Evolutionary conservation across 1,140 invertebrate species (phyloP).

Genomic region (Drosophila punjabiensis): DNA sequence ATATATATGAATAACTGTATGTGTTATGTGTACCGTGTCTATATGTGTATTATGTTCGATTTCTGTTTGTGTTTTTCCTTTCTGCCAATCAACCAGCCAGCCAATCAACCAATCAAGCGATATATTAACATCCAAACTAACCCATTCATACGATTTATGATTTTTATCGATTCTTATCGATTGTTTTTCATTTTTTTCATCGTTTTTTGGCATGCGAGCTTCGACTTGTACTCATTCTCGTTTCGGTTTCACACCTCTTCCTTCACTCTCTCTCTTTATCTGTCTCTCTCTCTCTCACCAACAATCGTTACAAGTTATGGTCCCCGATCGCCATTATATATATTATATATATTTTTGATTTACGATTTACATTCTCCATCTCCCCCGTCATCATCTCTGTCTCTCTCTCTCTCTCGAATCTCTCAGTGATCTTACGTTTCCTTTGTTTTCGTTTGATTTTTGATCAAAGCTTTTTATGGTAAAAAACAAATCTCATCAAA

Average conservation of each 20-base stretch:
- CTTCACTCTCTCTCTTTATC: conserved; percentile 34
- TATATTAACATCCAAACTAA: conserved; percentile 78
- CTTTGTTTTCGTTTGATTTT: conserved; percentile 54
- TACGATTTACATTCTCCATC: conserved; percentile 42
- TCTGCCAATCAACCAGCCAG: conserved; percentile 34
- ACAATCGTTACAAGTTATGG: conserved; percentile 52
- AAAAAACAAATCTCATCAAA: conserved; percentile 66
- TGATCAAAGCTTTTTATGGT: conserved; percentile 76
- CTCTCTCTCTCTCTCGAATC: conserved; percentile 19
- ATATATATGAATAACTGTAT: conserved; percentile 62
- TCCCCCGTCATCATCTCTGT: conserved; percentile 27
- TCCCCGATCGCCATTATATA: conserved; percentile 30
- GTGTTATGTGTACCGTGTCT: conserved; percentile 84
- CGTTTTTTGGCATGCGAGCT: conserved; percentile 36
- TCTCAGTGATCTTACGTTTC: conserved; percentile 29
- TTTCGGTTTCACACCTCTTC: conserved; percentile 22
- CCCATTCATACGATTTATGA: conserved; percentile 33
- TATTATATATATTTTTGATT: conserved; percentile 15
- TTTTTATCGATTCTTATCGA: conserved; percentile 14
- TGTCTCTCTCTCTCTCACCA: conserved; percentile 34
- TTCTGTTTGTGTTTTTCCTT: conserved; percentile 60
- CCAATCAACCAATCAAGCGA: conserved; percentile 62
- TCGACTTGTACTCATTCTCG: conserved; percentile 13
- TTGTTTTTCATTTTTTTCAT: conserved; percentile 1
- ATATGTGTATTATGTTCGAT: conserved; percentile 84